Evolutionary conservation across 2,113 vertebrate genomes (phyloP).

Genomic region (Nothocercus julius): DNA sequence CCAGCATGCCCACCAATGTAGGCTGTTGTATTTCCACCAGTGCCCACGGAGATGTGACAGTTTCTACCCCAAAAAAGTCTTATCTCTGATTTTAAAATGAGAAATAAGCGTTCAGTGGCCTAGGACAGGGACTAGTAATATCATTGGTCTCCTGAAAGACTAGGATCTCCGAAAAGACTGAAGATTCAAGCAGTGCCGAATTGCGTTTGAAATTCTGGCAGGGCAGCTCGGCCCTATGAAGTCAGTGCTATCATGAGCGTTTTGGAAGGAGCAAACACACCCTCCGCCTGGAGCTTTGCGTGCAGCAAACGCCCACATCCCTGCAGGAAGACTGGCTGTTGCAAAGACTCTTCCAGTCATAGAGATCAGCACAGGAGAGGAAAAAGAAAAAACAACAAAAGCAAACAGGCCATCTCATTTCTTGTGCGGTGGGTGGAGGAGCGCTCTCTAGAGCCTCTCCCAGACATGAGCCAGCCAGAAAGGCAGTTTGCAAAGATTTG

Average conservation of each 20-base stretch:
- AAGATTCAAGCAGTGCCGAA: background rate
- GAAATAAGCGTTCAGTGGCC: background rate
- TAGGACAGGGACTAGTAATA: background rate
- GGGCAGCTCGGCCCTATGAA: background rate
- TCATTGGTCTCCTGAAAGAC: background rate
- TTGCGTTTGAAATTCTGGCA: background rate
- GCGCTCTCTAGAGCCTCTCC: background rate
- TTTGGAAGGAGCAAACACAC: background rate
- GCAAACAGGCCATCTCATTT: background rate
- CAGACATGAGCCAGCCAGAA: accelerated
- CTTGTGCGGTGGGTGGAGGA: background rate
- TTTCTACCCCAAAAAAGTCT: background rate
- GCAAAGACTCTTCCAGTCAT: background rate
- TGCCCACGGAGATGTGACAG: background rate
- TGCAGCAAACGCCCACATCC: background rate
- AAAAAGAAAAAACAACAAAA: accelerated
- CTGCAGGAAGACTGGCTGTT: background rate
- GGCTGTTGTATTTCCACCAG: background rate
- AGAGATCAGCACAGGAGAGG: background rate
- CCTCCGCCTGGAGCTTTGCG: background rate
- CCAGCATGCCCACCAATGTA: background rate
- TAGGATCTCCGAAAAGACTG: background rate
- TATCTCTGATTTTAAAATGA: background rate
- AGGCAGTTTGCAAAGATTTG: background rate
- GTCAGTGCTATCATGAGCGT: background rate